Evolutionary conservation across 2,113 vertebrate genomes (phyloP), one percentile per base, ranked within the genome.

Genomic region (Nibea albiflora): DNA sequence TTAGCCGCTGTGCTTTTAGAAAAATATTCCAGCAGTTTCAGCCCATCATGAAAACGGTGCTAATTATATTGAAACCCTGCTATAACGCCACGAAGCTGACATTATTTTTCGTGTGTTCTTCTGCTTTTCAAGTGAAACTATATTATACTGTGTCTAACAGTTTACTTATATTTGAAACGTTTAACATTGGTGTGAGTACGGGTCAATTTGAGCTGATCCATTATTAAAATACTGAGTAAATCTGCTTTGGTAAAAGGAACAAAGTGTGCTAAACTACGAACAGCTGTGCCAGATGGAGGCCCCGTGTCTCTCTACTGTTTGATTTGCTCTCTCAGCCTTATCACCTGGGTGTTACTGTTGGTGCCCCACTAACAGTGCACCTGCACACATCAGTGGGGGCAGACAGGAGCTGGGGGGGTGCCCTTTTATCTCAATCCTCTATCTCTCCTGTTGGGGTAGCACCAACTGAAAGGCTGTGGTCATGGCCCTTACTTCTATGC

Each of bases 261-360:
- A 78, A 68, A 72, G 17, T 56, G 35, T 24, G 35, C 39, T 62
- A 44, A 80, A 73, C 54, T 15, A 8, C 26, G 57, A 88, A 39
- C 84, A 92, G 81, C 86, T 88, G 89, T 76, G 68, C 74, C 78
- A 83, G 60, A 80, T 65, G 71, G 83, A 84, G 50, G 26, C 64
- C 50, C 62, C 31, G 28, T 81, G 86, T 77, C 70, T 84, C 65
- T 73, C 39, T 61, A 67, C 46, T 84, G 83, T 84, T 88, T 69
- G 74, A 86, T 67, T 81, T 76, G 28, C 64, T 75, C 75, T 70
- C 80, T 54, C 68, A 66, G 82, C 73, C 78, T 80, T 31, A 96
- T 95, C 96, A 97, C 86, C 94, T 92, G 91, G 94, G 20, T 90
- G 90, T 84, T 96, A 96, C 97, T 90, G 97, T 92, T 96, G 63